Evolutionary conservation across 2,113 vertebrate genomes (phyloP), one percentile per base, ranked within the genome.

Genomic region (Psephotus haematonotus): DNA sequence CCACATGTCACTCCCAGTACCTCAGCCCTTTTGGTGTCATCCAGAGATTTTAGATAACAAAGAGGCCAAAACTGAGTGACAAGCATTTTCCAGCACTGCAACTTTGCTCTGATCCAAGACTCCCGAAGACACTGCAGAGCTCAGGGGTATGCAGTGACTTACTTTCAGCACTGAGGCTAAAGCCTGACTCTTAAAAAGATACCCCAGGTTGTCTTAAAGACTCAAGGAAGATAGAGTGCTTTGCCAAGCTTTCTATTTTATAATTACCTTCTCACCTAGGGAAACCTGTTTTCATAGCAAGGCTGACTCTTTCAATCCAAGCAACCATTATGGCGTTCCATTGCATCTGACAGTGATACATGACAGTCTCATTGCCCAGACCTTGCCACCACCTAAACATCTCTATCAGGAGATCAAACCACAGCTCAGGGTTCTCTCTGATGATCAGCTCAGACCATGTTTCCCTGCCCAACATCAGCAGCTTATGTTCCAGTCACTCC

Each of bases 1-100:
- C n/a, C 28, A 29, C 17, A 6, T 10, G 22, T 22, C 33, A 35
- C 35, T 41, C 11, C 35, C 35, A 53, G 50, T 10, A 53, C 16
- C 55, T 59, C 13, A 20, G 33, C 17, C 39, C n/a, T 55, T 71
- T 39, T n/a, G 12, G 13, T 25, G 13, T 37, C 37, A 72, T 19
- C 22, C 47, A 68, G 52, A 68, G 47, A 31, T 35, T 47, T 59
- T 27, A 29, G 27, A 17, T 16, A 67, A 47, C 28, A 57, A 49
- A 68, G 24, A 71, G 7, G 11, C 39, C 81, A 88, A 69, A 82
- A 37, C 7, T 8, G 7, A 82, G 19, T 1, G 0, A 47, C 0
- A 0, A 44, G 10, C 13, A 2, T 69, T 69, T 69, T 69, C 62
- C 31, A 41, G 31, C 55, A 43, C 29, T 59, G 33, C 17, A 35